These are phyloP conservation scores for Aphelinus certus DNA, from an alignment of 1,140 invertebrate genomes.

Conservation along the genomic window DNA sequence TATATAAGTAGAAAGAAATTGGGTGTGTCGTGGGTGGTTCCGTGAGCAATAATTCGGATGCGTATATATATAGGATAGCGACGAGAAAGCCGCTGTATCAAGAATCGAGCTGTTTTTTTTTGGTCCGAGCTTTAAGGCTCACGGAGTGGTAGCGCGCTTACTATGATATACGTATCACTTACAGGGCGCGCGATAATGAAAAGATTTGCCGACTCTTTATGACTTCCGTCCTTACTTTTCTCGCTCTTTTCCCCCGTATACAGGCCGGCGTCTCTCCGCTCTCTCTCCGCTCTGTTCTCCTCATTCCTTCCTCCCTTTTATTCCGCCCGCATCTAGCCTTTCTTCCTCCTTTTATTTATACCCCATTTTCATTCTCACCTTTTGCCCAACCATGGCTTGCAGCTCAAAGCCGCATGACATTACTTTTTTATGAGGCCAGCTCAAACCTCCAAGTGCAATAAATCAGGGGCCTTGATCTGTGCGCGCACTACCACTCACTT, in stretches of 20 bases:
- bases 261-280: background rate
- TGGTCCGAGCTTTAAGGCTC: constrained; percentile 51
- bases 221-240: constrained; percentile 49
- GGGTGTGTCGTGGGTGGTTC: no score
- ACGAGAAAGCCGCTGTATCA: background rate
- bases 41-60: constrained; percentile 3
- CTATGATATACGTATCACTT: constrained; percentile 67
- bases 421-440: constrained; percentile 18
- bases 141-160: constrained; percentile 58
- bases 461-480: background rate
- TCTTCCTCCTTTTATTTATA: constrained; percentile 45
- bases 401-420: constrained; percentile 1
- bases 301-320: constrained; percentile 42
- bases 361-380: constrained; percentile 40
- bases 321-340: constrained; percentile 35
- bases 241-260: background rate
- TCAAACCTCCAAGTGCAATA: constrained; percentile 21
- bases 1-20: no score
- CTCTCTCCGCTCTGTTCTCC: constrained; percentile 29
- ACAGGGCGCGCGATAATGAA: constrained; percentile 62
- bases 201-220: constrained; percentile 65
- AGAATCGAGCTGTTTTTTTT: constrained; percentile 45
- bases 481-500: no score
- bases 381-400: constrained; percentile 23
- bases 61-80: background rate